These are phyloP conservation scores for Microtus californicus DNA, from an alignment of 2,797 vertebrate species.

Conservation along the genomic window DNA sequence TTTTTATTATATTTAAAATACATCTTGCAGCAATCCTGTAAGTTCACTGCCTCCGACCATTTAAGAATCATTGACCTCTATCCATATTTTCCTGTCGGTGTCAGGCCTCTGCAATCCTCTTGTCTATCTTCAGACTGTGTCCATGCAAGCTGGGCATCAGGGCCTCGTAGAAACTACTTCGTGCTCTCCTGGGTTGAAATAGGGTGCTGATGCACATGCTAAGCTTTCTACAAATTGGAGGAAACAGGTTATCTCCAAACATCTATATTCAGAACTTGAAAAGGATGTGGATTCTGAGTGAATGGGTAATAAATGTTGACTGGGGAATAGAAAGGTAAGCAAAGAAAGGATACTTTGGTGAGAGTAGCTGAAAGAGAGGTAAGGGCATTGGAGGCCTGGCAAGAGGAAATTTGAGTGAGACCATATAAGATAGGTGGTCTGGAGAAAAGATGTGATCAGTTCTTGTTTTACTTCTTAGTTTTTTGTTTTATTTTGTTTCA, in stretches of 20 bases:
- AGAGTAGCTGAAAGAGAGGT: not conserved
- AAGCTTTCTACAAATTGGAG: not conserved
- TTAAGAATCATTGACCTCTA: conserved; percentile 31
- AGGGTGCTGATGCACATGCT: not conserved
- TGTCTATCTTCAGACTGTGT: not conserved
- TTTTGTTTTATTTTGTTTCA: not conserved
- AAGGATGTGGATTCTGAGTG: not conserved
- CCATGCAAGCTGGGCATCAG: not conserved
- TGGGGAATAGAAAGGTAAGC: not conserved
- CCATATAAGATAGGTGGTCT: not conserved
- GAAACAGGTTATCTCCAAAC: not conserved
- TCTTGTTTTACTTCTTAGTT: not conserved
- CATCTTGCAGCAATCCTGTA: not conserved
- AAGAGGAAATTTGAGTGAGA: not conserved
- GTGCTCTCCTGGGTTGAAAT: not conserved
- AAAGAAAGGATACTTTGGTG: not conserved
- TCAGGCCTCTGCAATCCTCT: not conserved
- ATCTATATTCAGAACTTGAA: not conserved
- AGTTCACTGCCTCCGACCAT: not conserved
- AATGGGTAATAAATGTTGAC: not conserved
- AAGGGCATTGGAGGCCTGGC: not conserved
- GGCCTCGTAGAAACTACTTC: not conserved
- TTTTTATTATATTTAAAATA: not conserved
- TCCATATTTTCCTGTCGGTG: not conserved
- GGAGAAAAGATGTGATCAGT: not conserved